phyloP scores from a whole-genome alignment of 2,888 invertebrate species.

The Ophonus ardosiacus region DNA sequence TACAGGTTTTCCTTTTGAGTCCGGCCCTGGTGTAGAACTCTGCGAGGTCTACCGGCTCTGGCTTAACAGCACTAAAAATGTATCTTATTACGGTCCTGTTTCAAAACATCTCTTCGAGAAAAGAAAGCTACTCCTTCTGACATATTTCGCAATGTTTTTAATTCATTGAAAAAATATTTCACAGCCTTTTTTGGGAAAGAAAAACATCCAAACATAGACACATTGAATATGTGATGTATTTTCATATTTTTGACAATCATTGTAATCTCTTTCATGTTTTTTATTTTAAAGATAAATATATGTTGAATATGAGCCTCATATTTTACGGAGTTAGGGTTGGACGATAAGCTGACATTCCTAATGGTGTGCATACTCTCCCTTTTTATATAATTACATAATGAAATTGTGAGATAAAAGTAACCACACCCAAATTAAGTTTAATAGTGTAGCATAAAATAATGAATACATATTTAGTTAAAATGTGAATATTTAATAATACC shows the following conservation, averaged over 20 bases:
- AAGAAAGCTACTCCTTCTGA: slow-evolving; percentile 59
- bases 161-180: slow-evolving; percentile 55
- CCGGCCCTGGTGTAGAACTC: too few species aligned
- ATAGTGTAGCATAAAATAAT: not conserved
- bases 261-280: not conserved
- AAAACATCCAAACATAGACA: slow-evolving; percentile 35
- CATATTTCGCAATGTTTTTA: slow-evolving; percentile 59
- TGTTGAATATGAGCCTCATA: not conserved
- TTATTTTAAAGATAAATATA: not conserved
- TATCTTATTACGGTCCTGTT: not conserved
- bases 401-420: not conserved
- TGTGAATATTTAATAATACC: not conserved
- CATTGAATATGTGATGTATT: not conserved
- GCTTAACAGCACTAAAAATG: too few species aligned
- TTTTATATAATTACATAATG: not conserved
- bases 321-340: too few species aligned
- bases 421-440: not conserved
- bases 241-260: slow-evolving; percentile 11
- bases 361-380: not conserved
- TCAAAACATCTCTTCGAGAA: slow-evolving; percentile 46
- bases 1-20: too few species aligned
- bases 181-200: slow-evolving; percentile 15
- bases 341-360: too few species aligned
- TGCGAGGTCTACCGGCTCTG: too few species aligned
- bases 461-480: not conserved